Conservation (phyloP, 2,113 vertebrate species). For the Menura novaehollandiae region DNA sequence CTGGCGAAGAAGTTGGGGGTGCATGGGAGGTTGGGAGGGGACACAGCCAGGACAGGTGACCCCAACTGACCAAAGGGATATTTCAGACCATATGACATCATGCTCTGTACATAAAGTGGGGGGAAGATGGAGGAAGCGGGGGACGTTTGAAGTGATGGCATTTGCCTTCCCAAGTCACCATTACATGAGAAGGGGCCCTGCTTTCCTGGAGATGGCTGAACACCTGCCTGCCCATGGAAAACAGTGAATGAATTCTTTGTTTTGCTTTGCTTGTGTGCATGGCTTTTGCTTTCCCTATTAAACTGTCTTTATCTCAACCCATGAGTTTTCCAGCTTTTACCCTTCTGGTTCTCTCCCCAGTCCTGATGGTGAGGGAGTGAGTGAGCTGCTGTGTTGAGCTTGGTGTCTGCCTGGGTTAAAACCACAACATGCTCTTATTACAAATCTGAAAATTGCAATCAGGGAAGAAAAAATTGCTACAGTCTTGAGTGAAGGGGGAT, state of each 20-base stretch:
- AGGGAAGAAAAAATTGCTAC: background rate
- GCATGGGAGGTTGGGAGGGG: rapidly evolving
- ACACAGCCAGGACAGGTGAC: background rate
- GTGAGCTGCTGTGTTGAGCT: background rate
- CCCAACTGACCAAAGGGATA: background rate
- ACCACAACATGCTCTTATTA: background rate
- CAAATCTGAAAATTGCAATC: background rate
- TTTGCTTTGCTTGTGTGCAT: background rate
- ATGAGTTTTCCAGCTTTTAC: background rate
- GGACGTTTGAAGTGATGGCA: rapidly evolving
- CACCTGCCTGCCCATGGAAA: no score
- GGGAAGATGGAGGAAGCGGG: background rate
- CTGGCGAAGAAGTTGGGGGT: background rate
- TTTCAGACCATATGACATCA: background rate
- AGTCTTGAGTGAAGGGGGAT: background rate
- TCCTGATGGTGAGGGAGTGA: no score
- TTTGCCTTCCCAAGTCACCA: background rate
- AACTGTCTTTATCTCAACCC: background rate
- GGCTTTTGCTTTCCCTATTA: background rate
- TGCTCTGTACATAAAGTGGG: background rate
- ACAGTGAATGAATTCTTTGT: background rate
- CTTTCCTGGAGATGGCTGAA: background rate
- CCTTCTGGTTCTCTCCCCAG: background rate
- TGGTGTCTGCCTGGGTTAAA: background rate
- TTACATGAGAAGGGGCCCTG: background rate